Percentiles rank a stretch among this genome's conserved stretches.
phyloP scores from a whole-genome alignment of 2,797 vertebrate species.

The Oryzias dopingdopingensis region DNA sequence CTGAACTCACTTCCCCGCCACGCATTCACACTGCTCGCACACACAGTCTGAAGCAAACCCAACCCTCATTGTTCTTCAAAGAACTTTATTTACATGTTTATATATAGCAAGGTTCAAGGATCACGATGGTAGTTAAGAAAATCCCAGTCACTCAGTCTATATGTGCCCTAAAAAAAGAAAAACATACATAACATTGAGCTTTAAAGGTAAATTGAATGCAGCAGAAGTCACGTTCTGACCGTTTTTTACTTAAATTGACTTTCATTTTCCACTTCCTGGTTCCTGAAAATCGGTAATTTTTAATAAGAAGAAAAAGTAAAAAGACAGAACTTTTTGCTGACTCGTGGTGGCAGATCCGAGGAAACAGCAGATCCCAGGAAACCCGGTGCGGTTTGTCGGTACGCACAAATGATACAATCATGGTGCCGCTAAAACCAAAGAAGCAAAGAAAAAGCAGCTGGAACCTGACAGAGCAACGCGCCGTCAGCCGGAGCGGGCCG shows the following conservation, averaged over 20 bases:
- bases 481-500: constrained; percentile 33
- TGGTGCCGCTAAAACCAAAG: constrained; percentile 60
- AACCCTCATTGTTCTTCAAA: constrained; percentile 66
- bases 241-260: constrained; percentile 29
- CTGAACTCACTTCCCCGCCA: not conserved
- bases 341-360: constrained; percentile 34
- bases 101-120: constrained; percentile 73
- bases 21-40: not conserved
- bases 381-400: constrained; percentile 36
- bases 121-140: constrained; percentile 65
- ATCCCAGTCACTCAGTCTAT: constrained; percentile 61
- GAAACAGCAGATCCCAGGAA: constrained; percentile 38
- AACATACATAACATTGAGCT: constrained; percentile 51
- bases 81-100: constrained; percentile 83
- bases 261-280: constrained; percentile 41
- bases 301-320: constrained; percentile 10
- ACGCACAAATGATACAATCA: constrained; percentile 65
- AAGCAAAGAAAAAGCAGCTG: constrained; percentile 25
- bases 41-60: constrained; percentile 14
- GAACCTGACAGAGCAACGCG: constrained; percentile 39
- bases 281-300: constrained; percentile 40
- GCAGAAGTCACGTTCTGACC: constrained; percentile 47
- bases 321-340: constrained; percentile 11
- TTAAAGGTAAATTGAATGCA: constrained; percentile 29
- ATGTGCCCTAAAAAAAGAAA: constrained; percentile 70